Conservation (phyloP, 2,113 vertebrate genomes). For the Siniperca chuatsi region DNA sequence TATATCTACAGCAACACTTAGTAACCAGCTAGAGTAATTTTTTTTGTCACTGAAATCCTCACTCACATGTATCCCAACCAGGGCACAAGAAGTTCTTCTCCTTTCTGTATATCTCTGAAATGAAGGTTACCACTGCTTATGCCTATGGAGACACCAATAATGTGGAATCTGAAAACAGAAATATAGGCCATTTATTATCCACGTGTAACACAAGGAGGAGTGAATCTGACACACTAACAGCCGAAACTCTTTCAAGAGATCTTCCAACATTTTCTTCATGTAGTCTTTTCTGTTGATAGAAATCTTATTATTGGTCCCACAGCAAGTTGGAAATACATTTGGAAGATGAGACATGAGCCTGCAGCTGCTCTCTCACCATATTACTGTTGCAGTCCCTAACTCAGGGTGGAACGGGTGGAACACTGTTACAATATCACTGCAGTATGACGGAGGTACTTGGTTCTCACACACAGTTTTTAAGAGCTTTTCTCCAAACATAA, state of each 20-base stretch:
- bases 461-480: conserved; percentile 54
- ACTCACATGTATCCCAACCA: background rate
- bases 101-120: conserved; percentile 11
- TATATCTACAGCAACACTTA: conserved; percentile 32
- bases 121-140: background rate
- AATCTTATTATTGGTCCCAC: conserved; percentile 39
- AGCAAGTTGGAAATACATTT: conserved; percentile 19
- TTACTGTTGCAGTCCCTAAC: background rate
- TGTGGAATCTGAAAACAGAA: conserved; percentile 2
- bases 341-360: conserved; percentile 1
- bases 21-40: conserved; percentile 10
- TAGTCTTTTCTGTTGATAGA: conserved; percentile 4
- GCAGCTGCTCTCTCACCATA: conserved; percentile 11
- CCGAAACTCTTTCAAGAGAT: background rate
- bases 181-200: conserved; percentile 1
- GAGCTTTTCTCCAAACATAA: conserved; percentile 11
- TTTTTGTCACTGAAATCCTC: conserved; percentile 6
- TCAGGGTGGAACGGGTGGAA: background rate
- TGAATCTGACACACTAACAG: background rate
- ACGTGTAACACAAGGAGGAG: background rate
- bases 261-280: background rate
- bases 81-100: background rate
- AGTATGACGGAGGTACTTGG: conserved; percentile 44
- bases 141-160: background rate
- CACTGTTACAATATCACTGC: conserved; percentile 37